phyloP scores from a whole-genome alignment of 2,797 vertebrate genomes.

The Microtus californicus region DNA sequence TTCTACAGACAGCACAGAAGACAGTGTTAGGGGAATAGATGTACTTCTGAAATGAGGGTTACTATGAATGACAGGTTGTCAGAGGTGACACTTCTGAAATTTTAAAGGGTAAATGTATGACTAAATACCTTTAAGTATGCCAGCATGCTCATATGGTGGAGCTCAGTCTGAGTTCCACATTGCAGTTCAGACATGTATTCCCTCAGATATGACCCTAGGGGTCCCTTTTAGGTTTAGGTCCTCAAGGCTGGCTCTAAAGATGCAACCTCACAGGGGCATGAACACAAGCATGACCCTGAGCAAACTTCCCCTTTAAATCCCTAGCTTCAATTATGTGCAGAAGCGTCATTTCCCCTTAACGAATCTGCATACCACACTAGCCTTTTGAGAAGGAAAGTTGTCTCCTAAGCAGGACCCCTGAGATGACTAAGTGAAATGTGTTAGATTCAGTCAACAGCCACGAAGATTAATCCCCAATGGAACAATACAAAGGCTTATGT shows the following conservation, averaged over 20 bases:
- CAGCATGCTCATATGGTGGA: neutral
- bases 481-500: neutral
- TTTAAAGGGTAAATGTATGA: constrained; percentile 52
- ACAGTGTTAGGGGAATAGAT: constrained; percentile 43
- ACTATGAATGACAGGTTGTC: constrained; percentile 46
- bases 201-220: neutral
- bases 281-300: neutral
- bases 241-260: neutral
- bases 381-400: neutral
- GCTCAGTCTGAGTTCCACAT: neutral
- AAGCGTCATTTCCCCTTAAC: neutral
- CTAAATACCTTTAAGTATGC: neutral
- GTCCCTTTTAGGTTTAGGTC: neutral
- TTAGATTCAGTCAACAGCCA: neutral
- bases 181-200: neutral
- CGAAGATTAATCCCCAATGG: neutral
- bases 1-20: constrained; percentile 35
- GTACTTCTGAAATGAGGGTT: constrained; percentile 53
- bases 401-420: neutral
- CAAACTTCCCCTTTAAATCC: neutral
- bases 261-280: neutral
- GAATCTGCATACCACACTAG: neutral
- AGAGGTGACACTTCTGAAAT: constrained; percentile 59
- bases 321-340: neutral
- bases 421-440: neutral